Evolutionary conservation across 1,140 invertebrate genomes (phyloP), one percentile per base, ranked within the genome.

Genomic region (Dreissena rostriformis): DNA sequence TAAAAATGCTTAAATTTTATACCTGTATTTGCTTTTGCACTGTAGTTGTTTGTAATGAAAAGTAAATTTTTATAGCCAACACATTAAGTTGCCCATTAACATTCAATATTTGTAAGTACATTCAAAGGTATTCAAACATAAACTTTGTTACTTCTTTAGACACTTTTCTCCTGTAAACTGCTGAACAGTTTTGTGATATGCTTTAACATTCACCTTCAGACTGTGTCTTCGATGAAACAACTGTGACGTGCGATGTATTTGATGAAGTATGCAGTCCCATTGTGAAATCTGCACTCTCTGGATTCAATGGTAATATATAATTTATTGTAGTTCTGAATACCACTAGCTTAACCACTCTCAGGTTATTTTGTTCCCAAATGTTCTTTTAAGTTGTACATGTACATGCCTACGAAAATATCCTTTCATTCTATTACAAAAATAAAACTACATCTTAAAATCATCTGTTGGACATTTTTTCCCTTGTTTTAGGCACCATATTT

Each of bases 231-330:
- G 72, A 76, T 76, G 72, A 76, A n/a, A 51, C 72, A 6, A 61
- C 65, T 39, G 57, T 76, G 12, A 83, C 81, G 15, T 26, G 49
- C 17, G 81, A 83, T 29, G 75, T 83, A n/a, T 83, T 83, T 51
- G 81, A 83, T 55, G 81, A 83, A 68, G 65, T 83, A 22, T 83
- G 81, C 61, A 83, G 75, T 22, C 81, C 81, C 15, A 83, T 83
- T 70, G 81, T 83, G 51, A 73, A 83, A 49, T 68, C 72, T 22
- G 81, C 81, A 52, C 26, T 83, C 24, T 71, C 72, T n/a, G 81
- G 81, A 67, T 83, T 83, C 24, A 75, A 83, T 68, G 81, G 81
- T 83, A 70, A 61, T 29, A 24, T 55, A 26, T 26, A 28, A n/a
- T 24, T 51, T 4, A 67, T 28, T n/a, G 14, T 4, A 63, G 61